Base-by-base conservation (phyloP, 2,797 vertebrate genomes). In the Psittacula echo region DNA sequence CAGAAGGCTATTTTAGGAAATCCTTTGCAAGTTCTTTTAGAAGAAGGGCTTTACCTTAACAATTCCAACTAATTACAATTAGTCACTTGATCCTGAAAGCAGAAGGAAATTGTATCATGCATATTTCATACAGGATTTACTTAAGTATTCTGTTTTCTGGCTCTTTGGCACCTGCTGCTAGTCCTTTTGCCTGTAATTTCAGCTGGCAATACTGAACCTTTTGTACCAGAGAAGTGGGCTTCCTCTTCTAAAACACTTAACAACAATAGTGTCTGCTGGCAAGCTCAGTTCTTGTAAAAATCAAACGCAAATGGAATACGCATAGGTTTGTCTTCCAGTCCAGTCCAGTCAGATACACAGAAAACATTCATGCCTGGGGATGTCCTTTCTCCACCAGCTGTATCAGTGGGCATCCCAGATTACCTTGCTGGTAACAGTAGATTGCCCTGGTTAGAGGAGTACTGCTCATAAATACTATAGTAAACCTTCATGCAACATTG, bases 1-100 rank as follows among this genome's bases (percentile, higher is more conserved):
- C 74, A 74, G 82, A 93, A 37, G 39, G 22, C 53, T 94, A 27
- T 78, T 92, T 93, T 80, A 68, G 86, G 82, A 95, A 93, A 93
- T 85, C 81, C 68, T 85, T 89, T 85, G 44, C 50, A 60, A 83
- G 22, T 91, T 85, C 88, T 78, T 83, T 85, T 68, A 81, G 37
- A 29, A 90, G 60, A 65, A 78, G 58, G 13, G 47, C 82, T 94
- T 93, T 89, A 67, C 50, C 41, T 87, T 39, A 92, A 64, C 75
- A 87, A 90, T 92, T 95, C 65, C 65, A 75, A 42, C 39, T 94
- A 58, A 90, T 92, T 83, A 66, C 75, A 77, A 48, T 73, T 56
- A 89, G 50, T 75, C n/a, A 30, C 47, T 81, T 85, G 74, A 78
- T 89, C 75, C 58, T 66, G 66, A 84, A 93, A 87, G 78, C 83